Evolutionary conservation across 1,140 invertebrate genomes (phyloP).

Genomic region (Geopemphigus sp.): DNA sequence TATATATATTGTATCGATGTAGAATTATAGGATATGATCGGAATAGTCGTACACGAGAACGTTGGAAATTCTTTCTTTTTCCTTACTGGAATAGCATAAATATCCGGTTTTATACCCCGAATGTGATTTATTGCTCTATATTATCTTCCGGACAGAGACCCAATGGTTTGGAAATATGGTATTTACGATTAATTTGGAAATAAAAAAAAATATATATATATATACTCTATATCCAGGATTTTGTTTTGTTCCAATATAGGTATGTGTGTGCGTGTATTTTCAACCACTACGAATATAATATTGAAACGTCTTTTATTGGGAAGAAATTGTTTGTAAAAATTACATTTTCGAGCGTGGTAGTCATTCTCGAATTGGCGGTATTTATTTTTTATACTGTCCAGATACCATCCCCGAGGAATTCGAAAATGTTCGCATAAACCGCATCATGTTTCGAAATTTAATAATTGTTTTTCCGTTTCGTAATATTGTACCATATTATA

Average conservation of each 20-base stretch:
- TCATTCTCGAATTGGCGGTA: background rate
- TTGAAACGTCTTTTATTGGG: background rate
- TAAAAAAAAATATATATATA: background rate
- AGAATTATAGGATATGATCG: background rate
- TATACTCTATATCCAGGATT: background rate
- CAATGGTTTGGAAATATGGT: conserved; percentile 32
- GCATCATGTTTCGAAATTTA: too few species aligned
- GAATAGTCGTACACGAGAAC: background rate
- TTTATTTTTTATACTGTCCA: background rate
- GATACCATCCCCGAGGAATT: background rate
- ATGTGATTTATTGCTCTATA: conserved; percentile 13
- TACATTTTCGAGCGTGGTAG: background rate
- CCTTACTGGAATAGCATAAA: background rate
- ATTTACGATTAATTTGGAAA: conserved; percentile 27
- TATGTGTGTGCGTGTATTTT: background rate
- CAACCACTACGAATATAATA: background rate
- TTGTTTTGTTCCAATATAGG: background rate
- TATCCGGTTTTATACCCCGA: background rate
- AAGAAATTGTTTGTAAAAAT: conserved; percentile 4
- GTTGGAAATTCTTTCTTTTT: background rate
- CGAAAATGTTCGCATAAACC: background rate
- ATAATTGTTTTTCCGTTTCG: too few species aligned
- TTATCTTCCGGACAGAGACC: background rate
- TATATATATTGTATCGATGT: background rate
- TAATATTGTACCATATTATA: too few species aligned